phyloP scores from a whole-genome alignment of 30 jellyfish, hydroid and myxozoan genomes.

The Chironex yamaguchii region DNA sequence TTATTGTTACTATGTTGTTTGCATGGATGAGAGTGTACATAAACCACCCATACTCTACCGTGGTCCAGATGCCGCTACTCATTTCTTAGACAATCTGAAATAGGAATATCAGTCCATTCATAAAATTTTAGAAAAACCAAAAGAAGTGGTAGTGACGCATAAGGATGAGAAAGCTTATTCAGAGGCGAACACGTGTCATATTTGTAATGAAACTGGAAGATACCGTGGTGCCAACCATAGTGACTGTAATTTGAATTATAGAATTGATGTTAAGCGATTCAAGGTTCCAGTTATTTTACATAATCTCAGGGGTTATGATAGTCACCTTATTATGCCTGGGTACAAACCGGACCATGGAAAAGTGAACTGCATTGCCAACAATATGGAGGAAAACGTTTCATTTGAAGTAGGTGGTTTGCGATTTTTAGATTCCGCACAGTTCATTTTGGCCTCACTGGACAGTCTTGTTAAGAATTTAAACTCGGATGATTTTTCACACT shows the following conservation, averaged over 20 bases:
- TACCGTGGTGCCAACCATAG: conserved; percentile 65
- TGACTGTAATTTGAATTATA: conserved; percentile 45
- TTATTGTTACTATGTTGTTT: conserved; percentile 29
- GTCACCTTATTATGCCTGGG: conserved; percentile 57
- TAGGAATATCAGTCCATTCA: conserved; percentile 18
- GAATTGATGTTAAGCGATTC: conserved; percentile 15
- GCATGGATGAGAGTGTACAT: background rate
- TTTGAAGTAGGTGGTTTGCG: conserved; percentile 31
- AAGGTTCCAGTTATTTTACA: conserved; percentile 69
- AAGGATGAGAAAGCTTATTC: conserved; percentile 7
- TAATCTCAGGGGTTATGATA: conserved; percentile 63
- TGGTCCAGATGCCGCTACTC: conserved; percentile 49
- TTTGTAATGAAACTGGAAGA: conserved; percentile 57
- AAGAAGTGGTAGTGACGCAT: conserved; percentile 21
- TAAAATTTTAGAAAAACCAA: background rate
- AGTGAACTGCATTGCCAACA: too few species aligned
- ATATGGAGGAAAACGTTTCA: conserved; percentile 40
- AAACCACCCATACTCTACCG: conserved; percentile 30
- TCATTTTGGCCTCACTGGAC: conserved; percentile 44
- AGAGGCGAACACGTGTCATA: conserved; percentile 6
- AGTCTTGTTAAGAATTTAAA: too few species aligned
- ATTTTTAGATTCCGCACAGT: conserved; percentile 37
- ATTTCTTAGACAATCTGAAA: conserved; percentile 28
- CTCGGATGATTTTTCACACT: too few species aligned
- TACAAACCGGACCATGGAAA: too few species aligned